Base-by-base conservation (phyloP, 2,888 invertebrate genomes). In the Glaucopsyche alexis region DNA sequence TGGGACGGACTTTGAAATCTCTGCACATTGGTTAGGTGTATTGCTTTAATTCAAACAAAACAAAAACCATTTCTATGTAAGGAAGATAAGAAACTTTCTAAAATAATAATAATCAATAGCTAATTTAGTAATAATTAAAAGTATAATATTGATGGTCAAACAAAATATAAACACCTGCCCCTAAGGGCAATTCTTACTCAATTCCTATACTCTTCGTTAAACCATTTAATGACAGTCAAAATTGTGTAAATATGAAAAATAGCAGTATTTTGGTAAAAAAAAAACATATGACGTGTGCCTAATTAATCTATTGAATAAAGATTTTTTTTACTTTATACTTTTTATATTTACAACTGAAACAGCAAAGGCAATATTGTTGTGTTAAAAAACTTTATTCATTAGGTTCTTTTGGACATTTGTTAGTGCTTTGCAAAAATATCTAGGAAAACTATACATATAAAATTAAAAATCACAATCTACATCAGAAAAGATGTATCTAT, bases 361-460 rank as follows among this genome's bases (percentile, higher is more conserved):
- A 55, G 55, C 55, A 29, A 55, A 55, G 55, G 55, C 29, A 55
- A 55, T 55, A 55, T 55, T 29, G 19, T 55, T 55, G 55, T 55
- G 47, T 55, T 11, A 55, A 55, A 55, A 11, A 55, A 11, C 55
- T 55, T 55, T 55, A 55, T 55, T 55, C 55, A 29, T 19, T 55
- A 55, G 19, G 19, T 55, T 29, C 11, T 13, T 1, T 55, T 55
- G 29, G 55, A 55, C 55, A 29, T 55, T 55, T 55, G 55, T 55
- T 55, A 29, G 55, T 55, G 55, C 55, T 55, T 55, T 55, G 55
- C 55, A 55, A 55, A 55, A 55, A 11, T 29, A 29, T 19, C 19
- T 55, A 55, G 19, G 55, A 55, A 55, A 55, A 9, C 7, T 50
- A 7, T n/a, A 9, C 29, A 4, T 29, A n/a, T 55, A 55, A 11